A percentile compares a stretch with the other conserved stretches of the same genome.
These are phyloP conservation scores for Uromys caudimaculatus DNA, from an alignment of 2,797 vertebrate species.

Conservation along the genomic window DNA sequence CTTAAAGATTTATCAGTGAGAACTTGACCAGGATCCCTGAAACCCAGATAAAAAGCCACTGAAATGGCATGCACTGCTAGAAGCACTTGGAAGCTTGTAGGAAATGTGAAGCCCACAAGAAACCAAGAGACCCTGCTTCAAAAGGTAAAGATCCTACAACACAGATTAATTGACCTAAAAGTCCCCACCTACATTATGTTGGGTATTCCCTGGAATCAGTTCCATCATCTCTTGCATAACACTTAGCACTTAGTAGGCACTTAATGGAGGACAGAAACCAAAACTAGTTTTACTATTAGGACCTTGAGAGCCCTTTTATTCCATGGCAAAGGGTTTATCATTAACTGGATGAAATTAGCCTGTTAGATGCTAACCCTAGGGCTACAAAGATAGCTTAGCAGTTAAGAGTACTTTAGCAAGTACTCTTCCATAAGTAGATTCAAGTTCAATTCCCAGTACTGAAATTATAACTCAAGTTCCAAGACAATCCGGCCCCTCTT, in stretches of 20 bases:
- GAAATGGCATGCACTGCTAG: neutral
- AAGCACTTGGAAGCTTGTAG: neutral
- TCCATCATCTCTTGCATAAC: neutral
- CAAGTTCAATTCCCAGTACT: neutral
- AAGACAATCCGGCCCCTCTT: neutral
- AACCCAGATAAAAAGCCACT: neutral
- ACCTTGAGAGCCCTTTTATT: neutral
- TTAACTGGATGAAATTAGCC: neutral
- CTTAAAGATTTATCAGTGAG: neutral
- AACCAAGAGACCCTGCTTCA: neutral
- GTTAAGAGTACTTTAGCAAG: neutral
- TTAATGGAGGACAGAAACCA: neutral
- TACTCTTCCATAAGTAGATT: neutral
- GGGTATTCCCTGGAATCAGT: too few relatives aligned
- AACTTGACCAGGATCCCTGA: neutral
- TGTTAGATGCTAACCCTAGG: too few relatives aligned
- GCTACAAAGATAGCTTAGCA: neutral
- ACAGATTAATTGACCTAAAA: neutral
- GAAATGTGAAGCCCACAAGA: neutral
- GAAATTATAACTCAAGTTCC: too few relatives aligned
- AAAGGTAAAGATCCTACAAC: neutral
- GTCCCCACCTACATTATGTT: too few relatives aligned
- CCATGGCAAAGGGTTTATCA: neutral
- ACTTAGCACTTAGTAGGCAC: neutral
- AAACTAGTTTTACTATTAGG: neutral